A percentile compares a stretch with the other conserved stretches of the same genome.
Evolutionary conservation across 2,797 vertebrate species (phyloP).

Genomic region (Chloroceryle amazona): DNA sequence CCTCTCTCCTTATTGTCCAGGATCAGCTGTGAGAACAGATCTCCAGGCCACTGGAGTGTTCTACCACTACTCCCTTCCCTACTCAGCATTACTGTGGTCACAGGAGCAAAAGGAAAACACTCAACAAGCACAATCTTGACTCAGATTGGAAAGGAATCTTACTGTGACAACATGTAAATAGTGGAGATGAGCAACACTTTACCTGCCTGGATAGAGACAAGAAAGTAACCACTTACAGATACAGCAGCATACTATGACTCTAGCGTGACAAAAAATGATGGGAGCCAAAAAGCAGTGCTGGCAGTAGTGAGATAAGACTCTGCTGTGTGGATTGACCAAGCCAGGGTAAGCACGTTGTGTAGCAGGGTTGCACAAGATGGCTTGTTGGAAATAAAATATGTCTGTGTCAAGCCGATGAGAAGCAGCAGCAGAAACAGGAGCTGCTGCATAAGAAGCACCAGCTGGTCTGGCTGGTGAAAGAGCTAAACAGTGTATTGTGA

Average conservation of each 20-base stretch:
- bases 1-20: neutral
- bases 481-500: neutral
- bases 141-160: neutral
- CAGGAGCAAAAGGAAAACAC: neutral
- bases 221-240: neutral
- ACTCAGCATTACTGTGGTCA: neutral
- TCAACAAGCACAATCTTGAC: neutral
- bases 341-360: neutral
- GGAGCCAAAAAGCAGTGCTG: neutral
- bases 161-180: neutral
- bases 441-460: neutral
- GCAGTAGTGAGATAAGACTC: neutral
- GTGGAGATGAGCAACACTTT: neutral
- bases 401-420: neutral
- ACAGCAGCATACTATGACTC: neutral
- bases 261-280: neutral
- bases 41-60: neutral
- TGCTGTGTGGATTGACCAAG: neutral
- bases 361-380: neutral
- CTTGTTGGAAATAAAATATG: neutral
- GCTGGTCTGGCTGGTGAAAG: neutral
- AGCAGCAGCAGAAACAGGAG: neutral
- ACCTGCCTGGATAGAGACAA: neutral
- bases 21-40: neutral
- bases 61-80: neutral